Evolutionary conservation across 2,888 invertebrate species (phyloP).

Genomic region (Eremobia ochroleuca): DNA sequence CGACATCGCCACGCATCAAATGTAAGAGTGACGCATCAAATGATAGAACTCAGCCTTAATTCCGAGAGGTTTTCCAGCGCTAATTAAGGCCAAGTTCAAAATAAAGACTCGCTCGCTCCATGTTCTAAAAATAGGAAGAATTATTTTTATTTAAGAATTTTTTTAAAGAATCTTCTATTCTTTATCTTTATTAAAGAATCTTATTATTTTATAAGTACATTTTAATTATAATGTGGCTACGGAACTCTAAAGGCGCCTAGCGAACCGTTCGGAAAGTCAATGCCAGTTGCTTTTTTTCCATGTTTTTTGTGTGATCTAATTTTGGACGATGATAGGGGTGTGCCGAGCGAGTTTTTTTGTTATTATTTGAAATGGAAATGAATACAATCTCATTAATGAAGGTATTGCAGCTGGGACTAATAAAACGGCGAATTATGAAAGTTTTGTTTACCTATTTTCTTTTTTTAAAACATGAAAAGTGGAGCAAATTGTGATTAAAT

Average conservation of each 20-base stretch:
- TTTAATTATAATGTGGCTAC: conserved; percentile 32
- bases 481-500: neutral
- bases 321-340: conserved; percentile 51
- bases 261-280: conserved; percentile 42
- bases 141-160: neutral
- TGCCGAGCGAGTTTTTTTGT: neutral
- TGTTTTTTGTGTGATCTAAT: conserved; percentile 54
- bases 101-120: neutral
- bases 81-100: conserved; percentile 23
- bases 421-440: neutral
- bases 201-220: neutral
- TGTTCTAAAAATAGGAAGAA: conserved; percentile 4
- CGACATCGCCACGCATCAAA: conserved; percentile 40
- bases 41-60: conserved; percentile 44
- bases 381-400: neutral
- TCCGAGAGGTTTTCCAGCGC: conserved; percentile 19
- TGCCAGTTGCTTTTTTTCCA: conserved; percentile 30
- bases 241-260: conserved; percentile 40
- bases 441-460: neutral
- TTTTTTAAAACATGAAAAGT: neutral
- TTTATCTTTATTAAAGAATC: neutral
- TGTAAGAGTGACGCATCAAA: conserved; percentile 38
- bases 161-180: neutral
- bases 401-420: neutral
- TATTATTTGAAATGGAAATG: neutral